Percentiles rank a stretch among this genome's conserved stretches.
Conservation (phyloP, 2,113 vertebrate genomes). For the Pelodiscus sinensis region DNA sequence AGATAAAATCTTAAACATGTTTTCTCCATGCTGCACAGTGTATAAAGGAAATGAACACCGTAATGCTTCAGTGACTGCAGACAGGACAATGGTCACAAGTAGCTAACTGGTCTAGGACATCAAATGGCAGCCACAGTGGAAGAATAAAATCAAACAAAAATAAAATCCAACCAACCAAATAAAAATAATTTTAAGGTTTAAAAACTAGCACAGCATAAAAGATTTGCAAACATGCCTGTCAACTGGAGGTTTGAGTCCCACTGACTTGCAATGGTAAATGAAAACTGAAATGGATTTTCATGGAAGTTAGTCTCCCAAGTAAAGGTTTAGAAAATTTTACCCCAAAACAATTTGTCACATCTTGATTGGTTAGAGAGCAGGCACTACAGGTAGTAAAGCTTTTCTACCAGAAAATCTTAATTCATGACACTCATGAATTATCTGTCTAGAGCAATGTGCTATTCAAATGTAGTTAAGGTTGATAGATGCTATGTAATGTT, state of each 20-base stretch:
- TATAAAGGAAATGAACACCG: not conserved
- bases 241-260: not conserved
- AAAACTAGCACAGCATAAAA: not conserved
- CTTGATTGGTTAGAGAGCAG: not conserved
- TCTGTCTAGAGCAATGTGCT: not conserved
- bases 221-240: not conserved
- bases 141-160: not conserved
- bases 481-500: not conserved
- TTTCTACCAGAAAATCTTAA: not conserved
- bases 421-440: not conserved
- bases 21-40: not conserved
- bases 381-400: not conserved
- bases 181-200: not conserved
- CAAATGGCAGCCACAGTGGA: not conserved
- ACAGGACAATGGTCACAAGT: not conserved
- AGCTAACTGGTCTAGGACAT: not conserved
- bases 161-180: not conserved
- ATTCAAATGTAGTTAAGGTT: not conserved
- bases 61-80: not conserved
- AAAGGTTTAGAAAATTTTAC: not conserved
- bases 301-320: rapidly evolving
- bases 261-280: not conserved
- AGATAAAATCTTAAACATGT: not conserved
- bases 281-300: not conserved
- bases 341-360: not conserved